phyloP scores from a whole-genome alignment of 2,113 vertebrate species.

The Leptobrachium leishanense region DNA sequence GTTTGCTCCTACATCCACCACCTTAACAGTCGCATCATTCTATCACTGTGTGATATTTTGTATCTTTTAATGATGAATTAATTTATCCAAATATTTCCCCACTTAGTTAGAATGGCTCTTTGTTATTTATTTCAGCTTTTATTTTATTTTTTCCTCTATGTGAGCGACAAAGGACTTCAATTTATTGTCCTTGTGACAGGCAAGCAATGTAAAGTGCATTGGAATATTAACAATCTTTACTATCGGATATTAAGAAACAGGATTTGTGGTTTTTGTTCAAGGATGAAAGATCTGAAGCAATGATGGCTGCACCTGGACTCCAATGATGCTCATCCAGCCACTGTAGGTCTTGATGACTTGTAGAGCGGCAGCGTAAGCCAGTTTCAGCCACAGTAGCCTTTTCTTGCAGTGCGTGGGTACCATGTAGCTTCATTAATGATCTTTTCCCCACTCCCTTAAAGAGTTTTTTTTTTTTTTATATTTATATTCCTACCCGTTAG shows the following conservation, averaged over 20 bases:
- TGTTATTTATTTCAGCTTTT: slow-evolving; percentile 84
- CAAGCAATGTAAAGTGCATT: background rate
- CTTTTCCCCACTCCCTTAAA: slow-evolving; percentile 54
- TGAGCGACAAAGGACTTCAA: slow-evolving; percentile 66
- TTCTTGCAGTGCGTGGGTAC: background rate
- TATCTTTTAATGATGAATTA: slow-evolving; percentile 92
- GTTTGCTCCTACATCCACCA: slow-evolving; percentile 7
- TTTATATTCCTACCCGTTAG: slow-evolving; percentile 42
- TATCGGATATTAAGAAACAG: too few relatives aligned
- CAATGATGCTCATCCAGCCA: background rate
- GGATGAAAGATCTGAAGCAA: too few relatives aligned
- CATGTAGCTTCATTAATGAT: slow-evolving; percentile 58
- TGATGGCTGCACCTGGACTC: background rate
- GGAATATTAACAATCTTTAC: background rate
- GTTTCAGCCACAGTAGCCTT: background rate
- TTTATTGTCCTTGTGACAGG: slow-evolving; percentile 10
- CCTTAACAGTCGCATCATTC: slow-evolving; percentile 80
- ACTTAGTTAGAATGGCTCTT: slow-evolving; percentile 81
- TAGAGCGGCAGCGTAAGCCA: too few relatives aligned
- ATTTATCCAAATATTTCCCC: slow-evolving; percentile 85
- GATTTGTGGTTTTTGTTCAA: too few relatives aligned
- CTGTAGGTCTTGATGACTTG: too few relatives aligned
- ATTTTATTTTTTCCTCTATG: slow-evolving; percentile 73
- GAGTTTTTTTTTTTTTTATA: too few relatives aligned
- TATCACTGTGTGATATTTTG: slow-evolving; percentile 97